phyloP scores from a whole-genome alignment of 2,113 vertebrate genomes.

The Sminthopsis crassicaudata region DNA sequence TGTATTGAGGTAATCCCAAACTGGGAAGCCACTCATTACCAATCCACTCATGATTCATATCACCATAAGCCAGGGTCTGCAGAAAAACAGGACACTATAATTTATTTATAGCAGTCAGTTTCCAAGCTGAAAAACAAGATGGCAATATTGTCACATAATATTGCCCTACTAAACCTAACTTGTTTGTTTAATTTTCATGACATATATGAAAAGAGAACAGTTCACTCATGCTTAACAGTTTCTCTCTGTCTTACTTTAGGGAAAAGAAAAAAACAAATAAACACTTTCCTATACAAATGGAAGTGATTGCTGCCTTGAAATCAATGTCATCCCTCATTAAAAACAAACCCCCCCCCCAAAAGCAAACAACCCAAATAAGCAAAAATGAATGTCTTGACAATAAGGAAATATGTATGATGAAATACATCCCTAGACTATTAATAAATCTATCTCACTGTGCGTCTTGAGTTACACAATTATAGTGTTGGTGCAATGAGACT shows the following conservation, averaged over 20 bases:
- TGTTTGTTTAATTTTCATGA: background rate
- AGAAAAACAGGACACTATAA: constrained; percentile 73
- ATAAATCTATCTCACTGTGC: background rate
- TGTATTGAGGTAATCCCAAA: constrained; percentile 97
- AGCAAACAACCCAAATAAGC: too few relatives aligned
- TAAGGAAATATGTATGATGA: background rate
- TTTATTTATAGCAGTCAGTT: constrained; percentile 82
- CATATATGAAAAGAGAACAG: background rate
- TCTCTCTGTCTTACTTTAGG: background rate
- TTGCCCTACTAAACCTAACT: background rate
- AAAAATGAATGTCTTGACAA: background rate
- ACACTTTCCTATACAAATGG: background rate
- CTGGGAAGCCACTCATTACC: constrained; percentile 99
- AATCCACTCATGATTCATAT: constrained; percentile 99
- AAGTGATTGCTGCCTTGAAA: background rate
- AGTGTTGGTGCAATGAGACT: background rate
- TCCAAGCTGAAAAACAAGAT: constrained; percentile 68
- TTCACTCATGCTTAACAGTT: constrained; percentile 1
- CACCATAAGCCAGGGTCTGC: constrained; percentile 97
- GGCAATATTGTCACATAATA: constrained; percentile 58
- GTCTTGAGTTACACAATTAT: background rate
- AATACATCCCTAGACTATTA: background rate
- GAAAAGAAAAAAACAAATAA: background rate
- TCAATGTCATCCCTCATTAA: background rate
- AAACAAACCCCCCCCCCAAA: background rate